Conservation (phyloP, 1,140 invertebrate genomes). For the Anastrepha ludens region DNA sequence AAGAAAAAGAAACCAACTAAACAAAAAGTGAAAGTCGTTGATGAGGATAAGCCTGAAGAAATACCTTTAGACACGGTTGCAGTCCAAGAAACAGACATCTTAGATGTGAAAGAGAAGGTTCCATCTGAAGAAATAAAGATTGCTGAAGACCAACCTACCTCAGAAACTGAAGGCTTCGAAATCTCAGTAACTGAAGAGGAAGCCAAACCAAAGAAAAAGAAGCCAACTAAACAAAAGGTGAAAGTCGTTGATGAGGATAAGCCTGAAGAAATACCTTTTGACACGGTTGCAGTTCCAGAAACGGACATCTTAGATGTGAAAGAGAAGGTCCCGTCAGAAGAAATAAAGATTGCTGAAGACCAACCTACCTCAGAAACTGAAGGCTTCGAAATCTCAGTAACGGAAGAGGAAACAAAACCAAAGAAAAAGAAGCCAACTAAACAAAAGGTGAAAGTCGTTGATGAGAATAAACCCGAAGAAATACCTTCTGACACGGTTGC, state of each 20-base stretch:
- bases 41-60: slow-evolving; percentile 27
- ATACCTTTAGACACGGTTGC: neutral
- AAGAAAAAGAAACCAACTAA: slow-evolving; percentile 46
- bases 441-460: slow-evolving; percentile 21
- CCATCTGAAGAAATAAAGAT: neutral
- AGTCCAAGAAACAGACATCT: neutral
- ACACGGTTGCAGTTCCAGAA: neutral
- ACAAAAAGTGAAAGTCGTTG: slow-evolving; percentile 31
- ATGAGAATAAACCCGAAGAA: slow-evolving; percentile 36
- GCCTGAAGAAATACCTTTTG: neutral
- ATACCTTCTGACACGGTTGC: neutral
- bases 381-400: neutral
- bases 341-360: neutral
- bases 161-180: neutral
- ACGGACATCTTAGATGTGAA: neutral
- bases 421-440: slow-evolving; percentile 39
- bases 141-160: neutral
- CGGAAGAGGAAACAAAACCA: neutral
- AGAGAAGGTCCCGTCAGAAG: neutral
- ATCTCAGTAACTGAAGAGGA: neutral
- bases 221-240: slow-evolving; percentile 30
- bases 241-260: slow-evolving; percentile 28
- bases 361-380: neutral
- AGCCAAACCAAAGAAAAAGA: slow-evolving; percentile 43
- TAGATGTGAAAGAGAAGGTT: neutral